phyloP scores from a whole-genome alignment of 1,140 invertebrate genomes.

The Trichonephila inaurata region DNA sequence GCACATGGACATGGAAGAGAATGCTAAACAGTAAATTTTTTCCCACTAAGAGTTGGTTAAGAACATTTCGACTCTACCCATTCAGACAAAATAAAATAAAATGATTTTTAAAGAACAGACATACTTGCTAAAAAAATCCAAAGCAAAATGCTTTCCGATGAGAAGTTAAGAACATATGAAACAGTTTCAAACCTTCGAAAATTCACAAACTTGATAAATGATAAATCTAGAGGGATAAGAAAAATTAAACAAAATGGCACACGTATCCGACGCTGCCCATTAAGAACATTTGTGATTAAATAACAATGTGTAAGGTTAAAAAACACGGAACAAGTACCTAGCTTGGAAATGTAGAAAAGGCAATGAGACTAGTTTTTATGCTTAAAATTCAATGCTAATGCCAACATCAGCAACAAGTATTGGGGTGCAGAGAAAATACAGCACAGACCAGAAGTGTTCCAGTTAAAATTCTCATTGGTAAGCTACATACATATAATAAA shows the following conservation, averaged over 20 bases:
- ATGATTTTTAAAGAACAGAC: slow-evolving; percentile 31
- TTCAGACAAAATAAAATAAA: slow-evolving; percentile 46
- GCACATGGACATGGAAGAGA: slow-evolving; percentile 76
- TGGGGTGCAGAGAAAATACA: slow-evolving; percentile 75
- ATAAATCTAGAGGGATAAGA: slow-evolving; percentile 59
- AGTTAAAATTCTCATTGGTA: slow-evolving; percentile 75
- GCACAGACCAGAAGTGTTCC: slow-evolving; percentile 69
- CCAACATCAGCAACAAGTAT: slow-evolving; percentile 68
- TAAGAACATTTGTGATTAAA: slow-evolving; percentile 76
- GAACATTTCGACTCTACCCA: slow-evolving; percentile 64
- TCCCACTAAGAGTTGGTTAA: slow-evolving; percentile 56
- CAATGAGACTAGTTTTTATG: slow-evolving; percentile 72
- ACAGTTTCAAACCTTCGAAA: slow-evolving; percentile 71
- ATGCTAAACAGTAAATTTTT: slow-evolving; percentile 70
- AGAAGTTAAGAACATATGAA: slow-evolving; percentile 71
- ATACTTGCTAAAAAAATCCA: slow-evolving; percentile 68
- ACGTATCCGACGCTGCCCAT: slow-evolving; percentile 71
- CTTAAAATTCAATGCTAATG: slow-evolving; percentile 71
- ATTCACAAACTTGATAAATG: slow-evolving; percentile 32
- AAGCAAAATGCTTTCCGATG: slow-evolving; percentile 54
- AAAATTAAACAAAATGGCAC: slow-evolving; percentile 70
- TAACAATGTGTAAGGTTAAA: slow-evolving; percentile 75
- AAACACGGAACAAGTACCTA: slow-evolving; percentile 73
- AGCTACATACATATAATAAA: slow-evolving; percentile 72
- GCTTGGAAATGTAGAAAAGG: slow-evolving; percentile 74